Percentiles rank a stretch among this genome's conserved stretches.
These are phyloP conservation scores for Eulemur mongoz DNA, from an alignment of 2,797 vertebrate species.

Conservation along the genomic window DNA sequence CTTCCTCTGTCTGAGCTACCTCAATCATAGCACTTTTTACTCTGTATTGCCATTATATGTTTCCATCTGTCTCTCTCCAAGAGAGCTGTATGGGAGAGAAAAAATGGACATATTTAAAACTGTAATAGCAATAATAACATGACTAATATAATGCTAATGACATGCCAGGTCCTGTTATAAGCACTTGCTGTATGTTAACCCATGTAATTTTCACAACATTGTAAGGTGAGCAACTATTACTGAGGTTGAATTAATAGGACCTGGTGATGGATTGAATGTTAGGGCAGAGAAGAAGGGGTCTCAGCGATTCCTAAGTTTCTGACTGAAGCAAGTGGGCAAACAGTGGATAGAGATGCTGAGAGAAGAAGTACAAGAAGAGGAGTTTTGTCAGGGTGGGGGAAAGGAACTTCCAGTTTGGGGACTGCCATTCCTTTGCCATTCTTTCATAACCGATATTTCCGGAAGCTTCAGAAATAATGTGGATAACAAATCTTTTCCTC, in stretches of 20 bases:
- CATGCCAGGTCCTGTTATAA: not conserved
- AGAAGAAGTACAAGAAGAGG: not conserved
- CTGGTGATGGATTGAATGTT: not conserved
- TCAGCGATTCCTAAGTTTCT: constrained; percentile 11
- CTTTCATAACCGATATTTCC: constrained; percentile 18
- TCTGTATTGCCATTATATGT: not conserved
- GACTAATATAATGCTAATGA: not conserved
- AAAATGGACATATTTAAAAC: constrained; percentile 3
- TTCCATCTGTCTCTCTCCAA: not conserved
- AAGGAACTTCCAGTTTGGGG: not conserved
- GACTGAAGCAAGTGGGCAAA: not conserved
- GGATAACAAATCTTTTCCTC: constrained; percentile 44
- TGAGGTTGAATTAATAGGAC: not conserved
- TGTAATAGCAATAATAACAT: not conserved
- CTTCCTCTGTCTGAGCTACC: not conserved
- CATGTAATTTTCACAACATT: not conserved
- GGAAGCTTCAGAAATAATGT: constrained; percentile 44
- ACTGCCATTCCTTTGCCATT: not conserved
- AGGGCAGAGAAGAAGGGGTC: not conserved
- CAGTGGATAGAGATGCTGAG: not conserved
- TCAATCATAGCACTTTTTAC: not conserved
- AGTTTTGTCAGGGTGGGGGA: not conserved
- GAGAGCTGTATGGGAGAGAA: not conserved
- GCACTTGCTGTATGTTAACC: not conserved
- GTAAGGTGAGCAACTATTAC: constrained; percentile 1